A percentile compares a stretch with the other conserved stretches of the same genome.
phyloP scores from a whole-genome alignment of 2,797 vertebrate species.

The Austrolebias charrua region DNA sequence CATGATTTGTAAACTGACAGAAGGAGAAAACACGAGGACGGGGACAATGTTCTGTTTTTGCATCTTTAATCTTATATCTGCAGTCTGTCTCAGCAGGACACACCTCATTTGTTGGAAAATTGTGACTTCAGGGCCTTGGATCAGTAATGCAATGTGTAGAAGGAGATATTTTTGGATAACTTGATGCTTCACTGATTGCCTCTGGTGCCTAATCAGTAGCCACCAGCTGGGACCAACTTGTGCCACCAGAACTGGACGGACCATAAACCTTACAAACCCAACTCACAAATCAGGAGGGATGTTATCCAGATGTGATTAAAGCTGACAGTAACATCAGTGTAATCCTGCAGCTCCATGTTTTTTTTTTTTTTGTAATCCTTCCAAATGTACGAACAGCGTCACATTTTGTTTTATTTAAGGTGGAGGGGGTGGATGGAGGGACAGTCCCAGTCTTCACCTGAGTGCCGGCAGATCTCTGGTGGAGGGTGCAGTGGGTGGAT shows the following conservation, averaged over 20 bases:
- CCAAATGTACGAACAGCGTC: neutral
- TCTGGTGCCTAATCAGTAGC: neutral
- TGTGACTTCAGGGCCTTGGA: neutral
- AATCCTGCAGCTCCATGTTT: too few relatives aligned
- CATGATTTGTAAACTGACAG: neutral
- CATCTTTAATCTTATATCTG: neutral
- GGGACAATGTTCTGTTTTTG: neutral
- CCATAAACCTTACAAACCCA: neutral
- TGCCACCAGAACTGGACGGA: too few relatives aligned
- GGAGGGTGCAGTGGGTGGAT: constrained; percentile 86
- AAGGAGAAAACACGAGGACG: too few relatives aligned
- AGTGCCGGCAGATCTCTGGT: constrained; percentile 83
- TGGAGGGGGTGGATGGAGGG: constrained; percentile 88
- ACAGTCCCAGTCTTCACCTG: constrained; percentile 54
- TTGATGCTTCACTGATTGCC: constrained; percentile 10
- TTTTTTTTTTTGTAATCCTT: too few relatives aligned
- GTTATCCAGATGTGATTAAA: too few relatives aligned
- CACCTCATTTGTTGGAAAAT: constrained; percentile 11
- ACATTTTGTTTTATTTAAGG: constrained; percentile 48
- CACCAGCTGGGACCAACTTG: neutral
- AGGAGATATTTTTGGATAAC: neutral
- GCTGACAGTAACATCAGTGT: too few relatives aligned
- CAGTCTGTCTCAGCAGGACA: neutral
- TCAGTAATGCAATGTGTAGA: neutral
- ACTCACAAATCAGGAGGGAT: neutral